Evolutionary conservation across 2,888 invertebrate species (phyloP).

Genomic region (Dioctria linearis): DNA sequence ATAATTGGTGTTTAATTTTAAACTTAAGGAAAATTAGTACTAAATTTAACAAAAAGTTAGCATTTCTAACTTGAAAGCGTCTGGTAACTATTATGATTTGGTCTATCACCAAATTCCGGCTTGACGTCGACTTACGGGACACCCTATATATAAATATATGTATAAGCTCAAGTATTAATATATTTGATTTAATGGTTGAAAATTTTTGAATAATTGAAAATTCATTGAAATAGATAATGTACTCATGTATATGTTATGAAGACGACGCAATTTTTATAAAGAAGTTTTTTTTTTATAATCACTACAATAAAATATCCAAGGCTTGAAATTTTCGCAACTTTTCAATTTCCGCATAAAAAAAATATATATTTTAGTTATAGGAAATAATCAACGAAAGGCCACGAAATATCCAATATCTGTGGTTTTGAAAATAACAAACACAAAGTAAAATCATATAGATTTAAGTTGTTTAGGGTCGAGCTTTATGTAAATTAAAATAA

Average conservation of each 20-base stretch:
- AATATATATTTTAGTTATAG: slow-evolving; percentile 10
- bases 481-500: slow-evolving; percentile 27
- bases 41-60: too few species aligned
- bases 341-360: slow-evolving; percentile 45
- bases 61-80: too few species aligned
- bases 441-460: not conserved
- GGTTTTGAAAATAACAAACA: slow-evolving; percentile 23
- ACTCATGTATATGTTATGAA: not conserved
- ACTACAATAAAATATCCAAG: slow-evolving; percentile 25
- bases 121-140: too few species aligned
- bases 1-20: too few species aligned
- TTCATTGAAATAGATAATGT: slow-evolving; percentile 8
- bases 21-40: too few species aligned
- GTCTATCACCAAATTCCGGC: too few species aligned
- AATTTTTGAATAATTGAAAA: slow-evolving; percentile 8
- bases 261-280: slow-evolving; percentile 30
- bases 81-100: too few species aligned
- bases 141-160: too few species aligned
- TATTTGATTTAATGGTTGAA: not conserved
- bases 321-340: slow-evolving; percentile 51
- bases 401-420: slow-evolving; percentile 22
- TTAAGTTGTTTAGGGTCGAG: slow-evolving; percentile 1
- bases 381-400: slow-evolving; percentile 45
- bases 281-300: slow-evolving; percentile 25
- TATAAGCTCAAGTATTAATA: too few species aligned